These are phyloP conservation scores for Diadophis punctatus DNA, from an alignment of 2,113 vertebrate species.

Conservation along the genomic window DNA sequence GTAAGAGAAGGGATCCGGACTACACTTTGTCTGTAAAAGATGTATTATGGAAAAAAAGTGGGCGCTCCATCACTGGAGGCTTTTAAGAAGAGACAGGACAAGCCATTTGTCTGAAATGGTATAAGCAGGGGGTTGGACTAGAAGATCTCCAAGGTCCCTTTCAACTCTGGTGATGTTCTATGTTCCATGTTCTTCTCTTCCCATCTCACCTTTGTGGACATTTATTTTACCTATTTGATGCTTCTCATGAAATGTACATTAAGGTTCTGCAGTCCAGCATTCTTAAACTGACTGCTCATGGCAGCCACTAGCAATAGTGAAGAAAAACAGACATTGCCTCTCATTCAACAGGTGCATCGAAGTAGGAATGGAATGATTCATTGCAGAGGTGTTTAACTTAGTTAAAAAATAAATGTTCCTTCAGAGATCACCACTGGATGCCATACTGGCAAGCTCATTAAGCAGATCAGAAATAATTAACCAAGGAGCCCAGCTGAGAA, in stretches of 20 bases:
- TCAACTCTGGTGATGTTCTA: neutral
- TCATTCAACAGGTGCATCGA: neutral
- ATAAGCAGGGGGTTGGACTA: neutral
- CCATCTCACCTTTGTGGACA: neutral
- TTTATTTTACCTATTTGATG: neutral
- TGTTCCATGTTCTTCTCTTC: neutral
- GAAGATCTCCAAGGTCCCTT: neutral
- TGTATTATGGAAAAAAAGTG: too few relatives aligned
- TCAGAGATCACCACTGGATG: slow-evolving; percentile 43
- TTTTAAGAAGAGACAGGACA: too few relatives aligned
- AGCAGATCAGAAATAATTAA: slow-evolving; percentile 66
- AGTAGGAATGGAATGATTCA: slow-evolving; percentile 18
- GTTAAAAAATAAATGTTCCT: slow-evolving; percentile 21
- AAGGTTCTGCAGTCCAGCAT: neutral
- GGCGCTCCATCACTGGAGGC: too few relatives aligned
- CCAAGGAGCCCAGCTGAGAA: slow-evolving; percentile 52
- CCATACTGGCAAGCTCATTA: slow-evolving; percentile 45
- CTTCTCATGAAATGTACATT: neutral
- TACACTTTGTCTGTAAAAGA: too few relatives aligned
- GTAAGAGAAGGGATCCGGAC: too few relatives aligned
- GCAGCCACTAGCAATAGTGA: neutral
- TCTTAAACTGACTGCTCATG: neutral
- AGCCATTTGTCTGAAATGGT: neutral
- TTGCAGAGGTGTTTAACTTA: slow-evolving; percentile 47
- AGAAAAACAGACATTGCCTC: neutral